Evolutionary conservation across 2,113 vertebrate genomes (phyloP), one percentile per base, ranked within the genome.

Genomic region (Glaucomys volans): DNA sequence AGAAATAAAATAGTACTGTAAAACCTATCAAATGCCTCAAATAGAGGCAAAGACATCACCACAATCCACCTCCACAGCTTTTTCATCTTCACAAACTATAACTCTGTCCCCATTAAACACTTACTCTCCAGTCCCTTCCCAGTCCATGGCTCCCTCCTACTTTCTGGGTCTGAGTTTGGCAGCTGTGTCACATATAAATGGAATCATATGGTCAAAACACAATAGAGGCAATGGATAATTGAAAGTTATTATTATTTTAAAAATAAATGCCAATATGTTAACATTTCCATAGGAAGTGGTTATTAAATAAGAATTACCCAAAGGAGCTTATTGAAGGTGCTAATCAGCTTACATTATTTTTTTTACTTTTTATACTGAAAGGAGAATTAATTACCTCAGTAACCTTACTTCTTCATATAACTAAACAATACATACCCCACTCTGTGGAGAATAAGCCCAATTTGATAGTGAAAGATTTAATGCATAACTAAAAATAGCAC

Each of bases 371-470:
- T 94, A 30, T 91, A 44, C 74, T 93, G 17, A 92, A 94, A 96
- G 47, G 35, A 95, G 87, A 97, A 97, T 96, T 96, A 97, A 97
- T 96, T 95, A 84, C 81, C 76, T 97, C 79, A 76, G 92, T 67
- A 90, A n/a, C 75, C 66, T 96, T 20, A 89, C 37, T 95, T 93
- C 64, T 91, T 94, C 74, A 95, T 92, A 93, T 76, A 89, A 89
- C 79, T 95, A 98, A 95, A 96, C 95, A 97, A 96, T 91, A 44
- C 59, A 95, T 94, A 59, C 40, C 94, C 80, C 5, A 90, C 74
- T 95, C 94, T 91, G 50, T 96, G 79, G 84, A 97, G 95, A 97
- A 94, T 93, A 94, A 94, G 91, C 89, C 75, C 74, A 97, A 93
- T 96, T 95, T 97, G 93, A 96, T 57, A 94, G 80, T 95, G 79